Base-by-base conservation (phyloP, 2,888 invertebrate genomes). In the Stenodera caucasica region DNA sequence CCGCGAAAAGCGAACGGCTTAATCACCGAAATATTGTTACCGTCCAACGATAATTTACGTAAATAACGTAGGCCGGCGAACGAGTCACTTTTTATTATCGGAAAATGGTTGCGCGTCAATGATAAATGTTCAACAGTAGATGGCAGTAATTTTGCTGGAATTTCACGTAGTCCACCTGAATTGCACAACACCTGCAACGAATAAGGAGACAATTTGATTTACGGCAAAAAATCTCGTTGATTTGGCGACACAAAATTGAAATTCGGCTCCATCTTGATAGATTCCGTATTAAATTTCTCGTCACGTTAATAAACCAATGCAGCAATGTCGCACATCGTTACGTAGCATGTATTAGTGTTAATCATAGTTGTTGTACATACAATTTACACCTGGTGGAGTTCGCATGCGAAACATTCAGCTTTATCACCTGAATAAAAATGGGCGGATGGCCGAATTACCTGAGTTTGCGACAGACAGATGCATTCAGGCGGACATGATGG, bases 1-100 rank as follows among this genome's bases (percentile, higher is more conserved):
- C 93, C 93, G 29, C 91, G 88, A 80, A 96, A 95, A 55, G 94
- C 92, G 78, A 93, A 92, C 54, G 91, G 90, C 72, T 91, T 88
- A 70, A 96, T 90, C 64, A 86, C 84, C 54, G 90, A 87, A 68
- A 96, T 90, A 79, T 93, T 91, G 83, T 96, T 96, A 69, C 90
- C 90, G 78, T 94, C 93, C 71, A 96, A 84, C 12, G 88, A 90
- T 52, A 97, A 86, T 72, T 93, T 92, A 67, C 90, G 87, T 63
- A 96, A 82, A 63, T 88, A 85, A n/a, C 88, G 85, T 61, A 94
- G 82, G n/a, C 91, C 90, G 32, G 87, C 85, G 78, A 94, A 94
- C 5, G 93, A 91, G 77, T 94, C 93, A 65, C 89, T 89, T 70
- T 90, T 89, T 73, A 94, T 89, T 71, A 89, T 82, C 58, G 90